These are phyloP conservation scores for Drepana falcataria DNA, from an alignment of 2,888 invertebrate genomes.

Conservation along the genomic window DNA sequence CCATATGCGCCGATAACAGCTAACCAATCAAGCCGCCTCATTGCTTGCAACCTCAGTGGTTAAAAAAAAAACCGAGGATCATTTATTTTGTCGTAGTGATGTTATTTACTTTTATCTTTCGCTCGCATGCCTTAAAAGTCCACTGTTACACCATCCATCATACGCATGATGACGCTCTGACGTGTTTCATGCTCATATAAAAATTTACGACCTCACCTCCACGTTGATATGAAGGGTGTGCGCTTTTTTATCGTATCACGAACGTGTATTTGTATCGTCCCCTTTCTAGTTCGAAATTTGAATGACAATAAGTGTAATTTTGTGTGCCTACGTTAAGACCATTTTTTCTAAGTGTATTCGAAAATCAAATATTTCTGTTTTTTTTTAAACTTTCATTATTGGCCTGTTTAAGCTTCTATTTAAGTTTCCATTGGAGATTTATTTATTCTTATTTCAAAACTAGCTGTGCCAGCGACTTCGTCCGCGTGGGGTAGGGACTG, in stretches of 20 bases:
- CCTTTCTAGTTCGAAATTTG: conserved; percentile 10
- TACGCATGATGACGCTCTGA: conserved; percentile 43
- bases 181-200: conserved; percentile 53
- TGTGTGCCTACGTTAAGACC: too few species aligned
- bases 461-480: too few species aligned
- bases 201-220: conserved; percentile 57
- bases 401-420: too few species aligned
- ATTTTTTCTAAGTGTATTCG: too few species aligned
- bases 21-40: neutral
- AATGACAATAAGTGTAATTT: neutral
- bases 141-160: conserved; percentile 36
- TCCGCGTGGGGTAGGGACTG: too few species aligned
- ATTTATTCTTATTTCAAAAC: too few species aligned
- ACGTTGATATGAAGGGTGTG: conserved; percentile 37
- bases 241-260: conserved; percentile 6
- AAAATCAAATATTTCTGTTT: too few species aligned
- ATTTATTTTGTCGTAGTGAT: too few species aligned
- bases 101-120: conserved; percentile 1
- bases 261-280: conserved; percentile 4
- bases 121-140: conserved; percentile 5
- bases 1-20: too few species aligned
- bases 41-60: neutral
- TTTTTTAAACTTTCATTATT: too few species aligned
- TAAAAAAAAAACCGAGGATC: too few species aligned
- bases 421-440: too few species aligned